Base-by-base conservation (phyloP, 2,113 vertebrate species). In the Austrofundulus limnaeus region DNA sequence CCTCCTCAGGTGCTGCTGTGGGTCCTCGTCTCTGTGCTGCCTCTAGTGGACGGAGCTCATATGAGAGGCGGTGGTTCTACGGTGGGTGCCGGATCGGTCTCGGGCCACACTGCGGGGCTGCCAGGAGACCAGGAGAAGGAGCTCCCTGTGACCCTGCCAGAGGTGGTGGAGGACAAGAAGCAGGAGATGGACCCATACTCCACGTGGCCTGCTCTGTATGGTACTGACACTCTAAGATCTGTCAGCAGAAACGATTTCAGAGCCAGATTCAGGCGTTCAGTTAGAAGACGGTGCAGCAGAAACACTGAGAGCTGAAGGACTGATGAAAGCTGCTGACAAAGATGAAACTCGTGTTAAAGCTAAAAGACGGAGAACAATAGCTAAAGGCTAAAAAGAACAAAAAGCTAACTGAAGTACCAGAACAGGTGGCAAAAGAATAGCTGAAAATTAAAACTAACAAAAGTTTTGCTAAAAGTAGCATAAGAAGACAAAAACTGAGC, bases 11-110 rank as follows among this genome's bases (percentile, higher is more conserved):
- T 92, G 84, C 76, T 91, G 68, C 77, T 91, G 23, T 92, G 88
- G 89, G 83, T 89, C 61, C 78, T 92, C 28, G 73, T 91, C 42
- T 91, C 88, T 84, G 72, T 93, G 68, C 77, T 93, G 85, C 86
- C 90, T 48, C 80, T 91, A 9, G 89, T 88, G 42, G 87, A 89
- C 10, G 92, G 90, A 54, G 89, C 81, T 46, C 87, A 83, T 5
- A 51, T 86, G 77, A 85, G 66, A 28, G 52, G 42, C 7, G 46
- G 10, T 41, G 42, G 60, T 51, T 61, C 52, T 21, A 23, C 39
- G 3, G 14, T 85, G 7, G 72, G 77, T 23, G 75, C 62, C 25
- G 81, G 62, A 43, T 70, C 83, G 46, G 85, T 88, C 46, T 71
- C 81, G 0, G 82, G 78, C 55, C 85, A 37, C 4, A 52, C 72